Conservation (phyloP, 2,113 vertebrate genomes). For the Nicator chloris region DNA sequence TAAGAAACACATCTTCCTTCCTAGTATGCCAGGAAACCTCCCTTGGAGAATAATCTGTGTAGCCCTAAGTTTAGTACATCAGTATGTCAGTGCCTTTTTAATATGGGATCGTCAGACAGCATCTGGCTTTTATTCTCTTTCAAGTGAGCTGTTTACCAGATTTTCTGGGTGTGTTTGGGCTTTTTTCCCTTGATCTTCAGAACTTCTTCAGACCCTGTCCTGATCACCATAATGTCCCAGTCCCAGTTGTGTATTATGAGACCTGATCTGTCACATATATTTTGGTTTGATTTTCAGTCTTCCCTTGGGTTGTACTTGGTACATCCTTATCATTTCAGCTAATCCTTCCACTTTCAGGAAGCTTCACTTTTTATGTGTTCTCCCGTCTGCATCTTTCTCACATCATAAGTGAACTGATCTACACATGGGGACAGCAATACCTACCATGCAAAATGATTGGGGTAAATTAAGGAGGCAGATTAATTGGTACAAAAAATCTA, state of each 20-base stretch:
- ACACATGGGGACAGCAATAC: neutral
- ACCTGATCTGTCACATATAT: neutral
- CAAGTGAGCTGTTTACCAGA: neutral
- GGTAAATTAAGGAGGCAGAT: neutral
- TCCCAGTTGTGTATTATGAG: neutral
- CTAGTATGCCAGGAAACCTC: neutral
- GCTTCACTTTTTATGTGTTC: neutral
- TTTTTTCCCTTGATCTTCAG: neutral
- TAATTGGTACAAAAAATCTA: neutral
- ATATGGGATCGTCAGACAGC: neutral
- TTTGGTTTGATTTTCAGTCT: neutral
- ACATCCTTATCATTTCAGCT: neutral
- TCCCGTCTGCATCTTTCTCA: neutral
- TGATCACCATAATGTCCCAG: neutral
- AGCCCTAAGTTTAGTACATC: neutral
- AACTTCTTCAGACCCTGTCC: neutral
- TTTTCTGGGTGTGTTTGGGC: neutral
- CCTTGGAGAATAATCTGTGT: neutral
- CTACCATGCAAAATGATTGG: neutral
- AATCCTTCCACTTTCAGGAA: neutral
- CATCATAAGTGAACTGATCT: neutral
- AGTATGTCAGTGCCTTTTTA: neutral
- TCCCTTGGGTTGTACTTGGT: neutral
- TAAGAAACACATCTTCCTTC: neutral
- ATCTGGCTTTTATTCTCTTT: neutral